These are phyloP conservation scores for Cardiocondyla obscurior DNA, from an alignment of 1,140 invertebrate species.

Conservation along the genomic window DNA sequence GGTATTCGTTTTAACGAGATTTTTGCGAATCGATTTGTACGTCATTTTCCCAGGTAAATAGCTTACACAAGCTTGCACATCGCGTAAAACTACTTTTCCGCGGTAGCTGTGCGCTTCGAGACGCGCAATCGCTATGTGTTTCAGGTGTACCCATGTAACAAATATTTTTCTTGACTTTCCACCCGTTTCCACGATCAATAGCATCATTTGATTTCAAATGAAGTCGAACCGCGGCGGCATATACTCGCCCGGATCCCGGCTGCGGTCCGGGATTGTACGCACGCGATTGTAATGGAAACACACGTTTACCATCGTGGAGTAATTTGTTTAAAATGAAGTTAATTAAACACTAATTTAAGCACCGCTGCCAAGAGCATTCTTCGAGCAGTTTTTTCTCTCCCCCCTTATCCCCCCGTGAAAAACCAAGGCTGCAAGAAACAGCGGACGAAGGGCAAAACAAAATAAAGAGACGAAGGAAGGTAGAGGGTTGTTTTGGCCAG, in stretches of 20 bases:
- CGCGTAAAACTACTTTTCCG: no score
- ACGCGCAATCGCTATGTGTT: neutral
- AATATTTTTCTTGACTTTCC: conserved; percentile 30
- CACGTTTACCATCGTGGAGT: conserved; percentile 48
- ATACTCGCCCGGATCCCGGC: neutral
- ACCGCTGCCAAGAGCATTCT: conserved; percentile 28
- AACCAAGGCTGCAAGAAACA: conserved; percentile 12
- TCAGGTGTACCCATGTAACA: conserved; percentile 1
- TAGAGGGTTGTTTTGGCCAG: neutral
- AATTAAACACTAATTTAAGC: conserved; percentile 64
- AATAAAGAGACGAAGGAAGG: neutral
- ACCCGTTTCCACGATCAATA: neutral
- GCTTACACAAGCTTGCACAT: no score
- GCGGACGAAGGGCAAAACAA: neutral
- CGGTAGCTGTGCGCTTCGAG: no score
- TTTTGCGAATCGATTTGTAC: conserved; percentile 13
- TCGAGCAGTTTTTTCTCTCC: conserved; percentile 36
- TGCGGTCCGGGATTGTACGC: no score
- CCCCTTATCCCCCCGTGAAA: conserved; percentile 7
- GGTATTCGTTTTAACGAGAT: conserved; percentile 12
- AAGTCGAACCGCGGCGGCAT: neutral
- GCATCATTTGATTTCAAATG: conserved; percentile 9
- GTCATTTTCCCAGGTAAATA: conserved; percentile 17
- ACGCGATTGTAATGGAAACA: neutral
- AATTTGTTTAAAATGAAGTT: conserved; percentile 58